Conservation (phyloP, 1,140 invertebrate species). For the Calycopis cecrops region DNA sequence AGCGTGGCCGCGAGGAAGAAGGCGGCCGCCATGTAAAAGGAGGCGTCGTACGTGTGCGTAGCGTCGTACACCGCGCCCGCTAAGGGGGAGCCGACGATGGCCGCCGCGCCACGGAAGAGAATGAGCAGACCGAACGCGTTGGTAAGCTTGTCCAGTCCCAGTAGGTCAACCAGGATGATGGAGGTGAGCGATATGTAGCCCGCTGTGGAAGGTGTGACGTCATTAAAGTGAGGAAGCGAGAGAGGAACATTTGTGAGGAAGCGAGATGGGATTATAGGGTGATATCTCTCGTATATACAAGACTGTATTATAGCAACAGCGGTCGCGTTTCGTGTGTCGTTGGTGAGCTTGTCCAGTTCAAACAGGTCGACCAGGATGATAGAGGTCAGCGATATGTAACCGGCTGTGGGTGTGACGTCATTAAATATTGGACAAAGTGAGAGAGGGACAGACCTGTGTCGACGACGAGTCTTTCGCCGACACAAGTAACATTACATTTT, state of each 20-base stretch:
- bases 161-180: conserved; percentile 96
- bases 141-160: conserved; percentile 96
- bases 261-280: too few relatives aligned
- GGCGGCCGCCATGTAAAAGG: conserved; percentile 94
- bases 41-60: conserved; percentile 88
- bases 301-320: too few relatives aligned
- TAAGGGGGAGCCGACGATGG: conserved; percentile 88
- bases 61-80: conserved; percentile 92
- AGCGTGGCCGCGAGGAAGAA: conserved; percentile 91
- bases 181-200: conserved; percentile 98
- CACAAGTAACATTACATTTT: too few relatives aligned
- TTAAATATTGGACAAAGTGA: background rate
- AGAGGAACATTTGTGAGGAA: too few relatives aligned
- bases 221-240: background rate
- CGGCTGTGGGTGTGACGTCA: conserved; percentile 80
- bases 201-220: conserved; percentile 78
- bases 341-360: conserved; percentile 96
- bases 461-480: too few relatives aligned
- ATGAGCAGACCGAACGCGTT: conserved; percentile 97
- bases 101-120: conserved; percentile 94
- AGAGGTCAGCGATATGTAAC: conserved; percentile 97
- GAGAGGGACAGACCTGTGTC: too few relatives aligned
- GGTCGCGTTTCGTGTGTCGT: conserved; percentile 65
- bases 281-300: too few relatives aligned
- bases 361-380: conserved; percentile 97